phyloP scores from a whole-genome alignment of 2,888 invertebrate genomes.

The Pachycephus smyrnensis region DNA sequence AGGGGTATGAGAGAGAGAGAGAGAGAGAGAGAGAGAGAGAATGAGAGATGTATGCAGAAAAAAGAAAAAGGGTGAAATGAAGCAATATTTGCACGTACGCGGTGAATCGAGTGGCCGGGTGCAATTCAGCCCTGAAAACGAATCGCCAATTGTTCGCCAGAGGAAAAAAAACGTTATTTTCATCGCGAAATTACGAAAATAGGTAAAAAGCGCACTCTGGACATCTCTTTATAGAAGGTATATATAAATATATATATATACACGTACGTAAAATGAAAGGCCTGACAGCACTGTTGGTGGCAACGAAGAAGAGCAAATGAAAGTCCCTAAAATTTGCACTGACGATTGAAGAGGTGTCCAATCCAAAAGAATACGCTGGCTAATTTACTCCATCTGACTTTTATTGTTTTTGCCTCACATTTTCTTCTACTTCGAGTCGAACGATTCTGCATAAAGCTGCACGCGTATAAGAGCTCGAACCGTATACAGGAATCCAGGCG shows the following conservation, averaged over 20 bases:
- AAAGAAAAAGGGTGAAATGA: slow-evolving; percentile 13
- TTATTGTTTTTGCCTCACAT: background rate
- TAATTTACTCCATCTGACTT: background rate
- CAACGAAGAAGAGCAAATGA: background rate
- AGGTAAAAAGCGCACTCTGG: background rate
- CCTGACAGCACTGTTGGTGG: background rate
- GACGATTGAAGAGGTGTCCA: background rate
- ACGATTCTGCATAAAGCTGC: background rate
- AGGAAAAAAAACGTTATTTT: background rate
- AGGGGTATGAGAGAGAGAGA: background rate
- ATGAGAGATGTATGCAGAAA: slow-evolving; percentile 16
- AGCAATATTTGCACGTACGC: slow-evolving; percentile 16
- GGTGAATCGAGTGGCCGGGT: background rate
- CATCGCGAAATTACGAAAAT: background rate
- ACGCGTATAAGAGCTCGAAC: too few species aligned
- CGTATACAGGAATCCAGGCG: background rate
- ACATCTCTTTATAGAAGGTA: background rate
- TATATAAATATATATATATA: too few species aligned
- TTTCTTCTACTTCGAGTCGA: background rate
- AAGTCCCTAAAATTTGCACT: background rate
- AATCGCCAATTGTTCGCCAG: too few species aligned
- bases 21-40: slow-evolving; percentile 1
- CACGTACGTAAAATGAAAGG: background rate
- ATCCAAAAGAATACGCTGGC: background rate
- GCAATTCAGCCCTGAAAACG: background rate